A percentile compares a stretch with the other conserved stretches of the same genome.
phyloP scores from a whole-genome alignment of 1,140 invertebrate genomes.

The Probaryconus sp. region DNA sequence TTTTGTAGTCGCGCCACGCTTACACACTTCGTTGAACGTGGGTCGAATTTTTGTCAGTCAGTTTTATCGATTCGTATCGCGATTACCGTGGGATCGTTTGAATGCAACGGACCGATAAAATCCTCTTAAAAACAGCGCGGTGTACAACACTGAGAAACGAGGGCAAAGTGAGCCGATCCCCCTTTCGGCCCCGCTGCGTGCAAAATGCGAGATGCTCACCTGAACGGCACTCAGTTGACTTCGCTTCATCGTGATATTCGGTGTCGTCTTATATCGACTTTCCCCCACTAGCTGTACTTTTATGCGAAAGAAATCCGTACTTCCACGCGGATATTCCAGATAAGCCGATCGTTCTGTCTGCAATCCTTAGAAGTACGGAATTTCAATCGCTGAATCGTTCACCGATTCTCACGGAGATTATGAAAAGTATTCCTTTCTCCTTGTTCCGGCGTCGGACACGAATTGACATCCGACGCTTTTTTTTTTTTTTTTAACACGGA shows the following conservation, averaged over 20 bases:
- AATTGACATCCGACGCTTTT: slow-evolving; percentile 49
- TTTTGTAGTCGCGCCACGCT: slow-evolving; percentile 48
- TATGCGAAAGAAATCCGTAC: slow-evolving; percentile 57
- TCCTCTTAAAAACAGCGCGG: slow-evolving; percentile 49
- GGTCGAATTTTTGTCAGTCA: slow-evolving; percentile 32
- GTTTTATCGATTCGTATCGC: slow-evolving; percentile 44
- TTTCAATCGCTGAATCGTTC: slow-evolving; percentile 52
- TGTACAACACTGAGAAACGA: slow-evolving; percentile 39
- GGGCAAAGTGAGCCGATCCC: slow-evolving; percentile 3
- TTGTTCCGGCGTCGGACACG: slow-evolving; percentile 42
- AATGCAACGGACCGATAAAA: slow-evolving; percentile 50
- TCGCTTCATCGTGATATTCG: slow-evolving; percentile 32
- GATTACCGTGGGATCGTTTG: slow-evolving; percentile 47
- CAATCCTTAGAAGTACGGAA: slow-evolving; percentile 57
- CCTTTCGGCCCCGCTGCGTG: no score
- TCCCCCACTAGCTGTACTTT: slow-evolving; percentile 41
- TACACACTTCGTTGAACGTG: slow-evolving; percentile 41
- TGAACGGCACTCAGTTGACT: slow-evolving; percentile 40
- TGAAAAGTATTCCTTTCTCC: slow-evolving; percentile 50
- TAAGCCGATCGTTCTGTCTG: slow-evolving; percentile 58
- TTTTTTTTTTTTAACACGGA: not conserved
- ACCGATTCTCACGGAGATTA: slow-evolving; percentile 55
- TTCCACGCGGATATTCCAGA: slow-evolving; percentile 53
- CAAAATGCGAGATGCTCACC: slow-evolving; percentile 47
- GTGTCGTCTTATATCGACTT: slow-evolving; percentile 52